Base-by-base conservation (phyloP, 2,113 vertebrate species). In the Apistogramma diplotaenia region DNA sequence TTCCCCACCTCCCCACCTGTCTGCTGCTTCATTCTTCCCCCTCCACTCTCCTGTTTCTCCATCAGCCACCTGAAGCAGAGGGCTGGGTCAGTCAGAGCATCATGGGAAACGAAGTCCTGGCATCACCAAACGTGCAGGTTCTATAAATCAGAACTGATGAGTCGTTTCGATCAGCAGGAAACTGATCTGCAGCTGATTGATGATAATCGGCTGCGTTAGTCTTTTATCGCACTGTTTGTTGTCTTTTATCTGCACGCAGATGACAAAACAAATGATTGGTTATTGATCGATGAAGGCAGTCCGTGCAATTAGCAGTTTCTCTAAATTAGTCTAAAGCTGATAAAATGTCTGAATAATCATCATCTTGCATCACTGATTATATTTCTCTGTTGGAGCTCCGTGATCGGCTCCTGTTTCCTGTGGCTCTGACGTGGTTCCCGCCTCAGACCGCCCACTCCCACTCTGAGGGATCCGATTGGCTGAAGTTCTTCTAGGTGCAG, bases 401-500 rank as follows among this genome's bases (percentile, higher is more conserved):
- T 54, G 4, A 33, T 37, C 23, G 5, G 40, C 18, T 58, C 23
- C 23, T 67, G 46, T 23, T 49, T 67, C 40, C 37, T 65, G 21
- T 55, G 53, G 10, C 53, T 53, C 19, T 62, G 60, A 62, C 15
- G 35, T 12, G 2, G 21, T 56, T 56, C 2, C 13, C 21, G 23
- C 43, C 11, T 54, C 21, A 55, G 27, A 11, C 1, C 5, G 16
- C 40, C 61, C 57, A 21, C 6, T 65, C 58, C 67, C 51, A 33
- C 56, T 54, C 49, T 71, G 62, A 85, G 18, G 33, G 58, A 55
- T 72, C 88, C 78, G 70, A 86, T 89, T 89, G 81, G 82, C 70
- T 70, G 51, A 51, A 31, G 65, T 76, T 84, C 70, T 80, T 58
- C 65, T 23, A 29, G 59, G 60, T 61, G 8, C 76, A 53, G 59